A percentile compares a stretch with the other conserved stretches of the same genome.
phyloP scores from a whole-genome alignment of 2,797 vertebrate genomes.

The Crossoptilon crossoptilon region DNA sequence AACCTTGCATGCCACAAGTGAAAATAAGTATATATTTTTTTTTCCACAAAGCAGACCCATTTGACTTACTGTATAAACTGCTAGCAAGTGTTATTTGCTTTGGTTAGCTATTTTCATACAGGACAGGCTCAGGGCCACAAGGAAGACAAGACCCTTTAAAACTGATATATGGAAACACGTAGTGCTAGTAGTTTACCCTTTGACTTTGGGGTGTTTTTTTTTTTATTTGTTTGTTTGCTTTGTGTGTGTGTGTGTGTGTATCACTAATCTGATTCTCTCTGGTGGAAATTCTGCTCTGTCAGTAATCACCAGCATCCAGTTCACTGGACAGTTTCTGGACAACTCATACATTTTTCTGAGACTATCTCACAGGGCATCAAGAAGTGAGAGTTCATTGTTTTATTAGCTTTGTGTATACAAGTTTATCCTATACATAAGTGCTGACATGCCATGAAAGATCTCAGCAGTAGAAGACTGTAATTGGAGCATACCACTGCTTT shows the following conservation, averaged over 20 bases:
- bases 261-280: background rate
- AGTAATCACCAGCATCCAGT: background rate
- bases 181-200: background rate
- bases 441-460: background rate
- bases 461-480: rapidly evolving
- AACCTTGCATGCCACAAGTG: background rate
- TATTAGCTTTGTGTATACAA: background rate
- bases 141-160: background rate
- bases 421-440: rapidly evolving
- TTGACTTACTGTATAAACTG: background rate
- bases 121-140: background rate
- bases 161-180: background rate
- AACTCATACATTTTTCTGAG: background rate
- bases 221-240: too few relatives aligned
- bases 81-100: background rate
- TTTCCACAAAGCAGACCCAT: background rate
- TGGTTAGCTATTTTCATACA: background rate
- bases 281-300: background rate
- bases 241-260: background rate
- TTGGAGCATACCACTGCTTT: background rate
- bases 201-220: rapidly evolving
- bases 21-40: background rate
- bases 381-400: background rate
- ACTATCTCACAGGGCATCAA: background rate
- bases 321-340: background rate